phyloP scores from a whole-genome alignment of 2,113 vertebrate genomes.

The Neodon shergylaensis region DNA sequence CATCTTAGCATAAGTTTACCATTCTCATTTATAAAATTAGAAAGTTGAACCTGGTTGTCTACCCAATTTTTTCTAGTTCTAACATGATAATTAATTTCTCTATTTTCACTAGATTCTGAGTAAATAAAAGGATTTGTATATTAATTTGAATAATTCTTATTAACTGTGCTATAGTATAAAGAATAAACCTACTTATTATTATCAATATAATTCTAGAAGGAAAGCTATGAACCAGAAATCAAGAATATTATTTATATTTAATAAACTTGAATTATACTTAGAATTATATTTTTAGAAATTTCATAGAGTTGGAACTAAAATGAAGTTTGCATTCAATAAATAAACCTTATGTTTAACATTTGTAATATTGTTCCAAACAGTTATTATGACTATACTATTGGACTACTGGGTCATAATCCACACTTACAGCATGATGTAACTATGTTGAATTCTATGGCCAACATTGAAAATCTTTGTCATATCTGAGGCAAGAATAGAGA shows the following conservation, averaged over 20 bases:
- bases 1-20: not conserved
- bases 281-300: not conserved
- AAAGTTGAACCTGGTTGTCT: not conserved
- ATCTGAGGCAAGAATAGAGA: not conserved
- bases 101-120: not conserved
- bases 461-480: not conserved
- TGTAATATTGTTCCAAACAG: not conserved
- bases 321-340: not conserved
- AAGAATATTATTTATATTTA: not conserved
- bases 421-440: not conserved
- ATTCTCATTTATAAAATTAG: not conserved
- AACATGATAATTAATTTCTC: not conserved
- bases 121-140: not conserved
- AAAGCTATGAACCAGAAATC: not conserved
- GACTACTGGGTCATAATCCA: not conserved
- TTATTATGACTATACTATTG: not conserved
- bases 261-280: not conserved
- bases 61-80: not conserved
- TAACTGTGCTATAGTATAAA: not conserved
- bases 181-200: not conserved
- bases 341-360: not conserved
- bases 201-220: not conserved
- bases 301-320: not conserved
- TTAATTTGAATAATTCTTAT: not conserved
- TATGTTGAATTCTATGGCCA: not conserved